These are phyloP conservation scores for Phyllopteryx taeniolatus DNA, from an alignment of 2,113 vertebrate species.

Conservation along the genomic window DNA sequence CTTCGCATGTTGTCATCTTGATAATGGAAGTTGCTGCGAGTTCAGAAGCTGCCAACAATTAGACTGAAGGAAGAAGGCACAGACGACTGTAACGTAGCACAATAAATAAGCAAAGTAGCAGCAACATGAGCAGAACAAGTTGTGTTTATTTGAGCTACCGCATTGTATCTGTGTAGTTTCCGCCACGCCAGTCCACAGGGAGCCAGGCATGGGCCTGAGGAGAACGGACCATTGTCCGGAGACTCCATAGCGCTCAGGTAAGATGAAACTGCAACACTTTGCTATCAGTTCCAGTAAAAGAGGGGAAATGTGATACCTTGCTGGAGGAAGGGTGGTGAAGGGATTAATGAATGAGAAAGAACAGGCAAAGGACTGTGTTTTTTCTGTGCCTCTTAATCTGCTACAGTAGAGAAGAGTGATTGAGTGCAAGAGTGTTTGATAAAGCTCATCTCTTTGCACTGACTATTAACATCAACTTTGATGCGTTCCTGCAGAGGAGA, in stretches of 20 bases:
- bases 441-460: conserved; percentile 1
- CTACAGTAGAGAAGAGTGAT: conserved; percentile 11
- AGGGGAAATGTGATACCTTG: conserved; percentile 37
- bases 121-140: conserved; percentile 36
- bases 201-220: conserved; percentile 29
- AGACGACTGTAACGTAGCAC: conserved; percentile 17
- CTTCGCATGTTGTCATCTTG: not conserved
- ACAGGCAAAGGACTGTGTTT: not conserved
- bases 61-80: conserved; percentile 26
- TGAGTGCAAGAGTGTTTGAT: conserved; percentile 10
- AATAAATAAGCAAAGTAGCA: conserved; percentile 49
- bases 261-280: conserved; percentile 49
- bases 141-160: conserved; percentile 24
- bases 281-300: conserved; percentile 25
- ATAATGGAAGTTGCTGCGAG: conserved; percentile 7
- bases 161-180: conserved; percentile 37
- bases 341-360: conserved; percentile 10
- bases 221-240: conserved; percentile 50
- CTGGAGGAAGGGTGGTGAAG: conserved; percentile 11
- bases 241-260: conserved; percentile 45
- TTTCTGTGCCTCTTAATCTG: conserved; percentile 4
- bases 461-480: conserved; percentile 8
- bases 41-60: conserved; percentile 22
- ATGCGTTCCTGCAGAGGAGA: not conserved
- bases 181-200: conserved; percentile 22